Evolutionary conservation across 2,888 invertebrate species (phyloP).

Genomic region (Hirtodrosophila trivittata): DNA sequence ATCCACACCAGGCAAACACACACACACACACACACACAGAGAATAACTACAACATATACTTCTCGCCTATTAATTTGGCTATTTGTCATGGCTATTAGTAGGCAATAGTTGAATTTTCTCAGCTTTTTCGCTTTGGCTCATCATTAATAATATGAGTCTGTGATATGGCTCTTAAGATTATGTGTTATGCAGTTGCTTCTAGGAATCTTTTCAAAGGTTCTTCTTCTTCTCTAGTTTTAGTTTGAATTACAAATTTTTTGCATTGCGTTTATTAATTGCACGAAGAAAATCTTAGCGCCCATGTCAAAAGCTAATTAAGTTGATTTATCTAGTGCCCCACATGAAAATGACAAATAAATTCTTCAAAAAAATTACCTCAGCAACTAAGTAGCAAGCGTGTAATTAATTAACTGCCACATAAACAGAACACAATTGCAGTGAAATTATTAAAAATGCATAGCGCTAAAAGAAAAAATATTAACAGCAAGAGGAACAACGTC

Average conservation of each 20-base stretch:
- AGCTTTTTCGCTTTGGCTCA: slow-evolving; percentile 15
- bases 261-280: slow-evolving; percentile 40
- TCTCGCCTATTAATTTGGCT: slow-evolving; percentile 64
- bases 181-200: slow-evolving; percentile 5
- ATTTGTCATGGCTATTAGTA: slow-evolving; percentile 74
- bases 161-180: neutral
- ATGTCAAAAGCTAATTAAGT: slow-evolving; percentile 67
- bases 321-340: slow-evolving; percentile 69
- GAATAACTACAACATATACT: neutral
- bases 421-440: slow-evolving; percentile 26
- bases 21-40: slow-evolving; percentile 1
- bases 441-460: slow-evolving; percentile 32
- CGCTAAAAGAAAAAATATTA: slow-evolving; percentile 25
- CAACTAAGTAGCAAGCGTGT: slow-evolving; percentile 58
- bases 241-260: slow-evolving; percentile 62
- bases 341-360: slow-evolving; percentile 75
- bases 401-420: slow-evolving; percentile 70
- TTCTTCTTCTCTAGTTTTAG: slow-evolving; percentile 8
- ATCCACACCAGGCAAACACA: neutral
- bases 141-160: slow-evolving; percentile 28
- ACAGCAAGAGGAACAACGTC: slow-evolving; percentile 8
- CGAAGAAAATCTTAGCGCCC: slow-evolving; percentile 60
- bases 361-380: slow-evolving; percentile 57
- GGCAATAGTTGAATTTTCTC: slow-evolving; percentile 28
- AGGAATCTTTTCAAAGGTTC: neutral